Evolutionary conservation across 2,888 invertebrate genomes (phyloP).

Genomic region (Cheilosia scutellata): DNA sequence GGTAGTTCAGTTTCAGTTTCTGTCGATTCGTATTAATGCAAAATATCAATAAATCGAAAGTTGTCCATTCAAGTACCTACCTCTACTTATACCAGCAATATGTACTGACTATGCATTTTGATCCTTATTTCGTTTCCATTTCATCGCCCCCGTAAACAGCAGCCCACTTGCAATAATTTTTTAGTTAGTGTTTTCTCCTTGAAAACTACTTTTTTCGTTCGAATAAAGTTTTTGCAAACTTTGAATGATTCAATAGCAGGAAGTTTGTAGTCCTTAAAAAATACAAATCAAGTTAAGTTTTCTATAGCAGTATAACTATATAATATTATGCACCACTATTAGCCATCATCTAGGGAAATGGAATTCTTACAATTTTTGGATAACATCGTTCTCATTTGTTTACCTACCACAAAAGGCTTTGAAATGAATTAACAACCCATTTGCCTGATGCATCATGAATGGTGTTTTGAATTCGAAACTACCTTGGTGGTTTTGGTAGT

Average conservation of each 20-base stretch:
- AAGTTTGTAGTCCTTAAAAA: neutral
- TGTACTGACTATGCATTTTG: neutral
- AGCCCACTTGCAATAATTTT: neutral
- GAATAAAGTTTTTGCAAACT: neutral
- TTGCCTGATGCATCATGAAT: slow-evolving; percentile 6
- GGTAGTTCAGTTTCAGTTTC: neutral
- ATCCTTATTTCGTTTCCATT: neutral
- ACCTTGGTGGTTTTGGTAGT: neutral
- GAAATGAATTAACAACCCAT: neutral
- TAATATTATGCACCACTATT: neutral
- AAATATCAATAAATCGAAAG: neutral
- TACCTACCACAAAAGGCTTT: neutral
- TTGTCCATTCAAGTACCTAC: too few relatives aligned
- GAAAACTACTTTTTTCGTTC: neutral
- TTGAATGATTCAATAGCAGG: too few relatives aligned
- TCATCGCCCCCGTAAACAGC: neutral
- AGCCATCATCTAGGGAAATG: neutral
- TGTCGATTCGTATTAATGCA: neutral
- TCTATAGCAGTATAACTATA: neutral
- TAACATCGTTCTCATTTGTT: neutral
- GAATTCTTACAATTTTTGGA: neutral
- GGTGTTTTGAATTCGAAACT: neutral
- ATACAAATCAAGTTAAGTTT: neutral
- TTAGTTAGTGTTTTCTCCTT: neutral
- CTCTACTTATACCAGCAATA: too few relatives aligned